These are phyloP conservation scores for Lepus oiostolus DNA, from an alignment of 2,797 vertebrate genomes.

Conservation along the genomic window DNA sequence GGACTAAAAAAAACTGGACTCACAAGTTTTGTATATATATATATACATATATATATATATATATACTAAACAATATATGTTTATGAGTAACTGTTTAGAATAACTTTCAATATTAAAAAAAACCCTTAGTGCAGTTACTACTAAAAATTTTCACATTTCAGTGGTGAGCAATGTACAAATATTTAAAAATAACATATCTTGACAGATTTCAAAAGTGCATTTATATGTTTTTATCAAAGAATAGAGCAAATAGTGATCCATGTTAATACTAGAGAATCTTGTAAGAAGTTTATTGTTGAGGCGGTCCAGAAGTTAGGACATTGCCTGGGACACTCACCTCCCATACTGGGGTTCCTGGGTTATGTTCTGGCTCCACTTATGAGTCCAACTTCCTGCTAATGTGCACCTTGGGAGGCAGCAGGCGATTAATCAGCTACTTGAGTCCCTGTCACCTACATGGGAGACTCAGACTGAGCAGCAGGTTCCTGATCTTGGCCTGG, in stretches of 20 bases:
- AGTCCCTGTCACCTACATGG: no score
- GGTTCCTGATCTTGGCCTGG: no score
- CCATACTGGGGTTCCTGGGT: no score
- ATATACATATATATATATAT: no score
- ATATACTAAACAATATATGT: neutral
- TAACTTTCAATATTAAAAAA: neutral
- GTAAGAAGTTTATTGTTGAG: neutral
- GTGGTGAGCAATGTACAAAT: neutral
- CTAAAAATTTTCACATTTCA: neutral
- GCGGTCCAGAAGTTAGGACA: no score
- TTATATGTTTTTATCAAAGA: neutral
- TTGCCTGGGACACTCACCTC: no score
- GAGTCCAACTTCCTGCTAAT: no score
- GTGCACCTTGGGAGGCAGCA: no score
- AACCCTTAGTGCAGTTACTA: neutral
- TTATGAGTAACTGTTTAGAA: neutral
- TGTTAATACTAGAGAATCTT: neutral
- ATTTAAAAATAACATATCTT: neutral
- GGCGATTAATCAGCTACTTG: no score
- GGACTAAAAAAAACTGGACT: neutral
- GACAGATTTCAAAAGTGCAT: neutral
- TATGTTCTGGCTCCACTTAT: no score
- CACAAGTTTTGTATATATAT: no score
- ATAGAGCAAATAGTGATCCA: neutral
- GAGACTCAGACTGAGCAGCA: no score